Conservation (phyloP, 2,113 vertebrate species). For the Opisthocomus hoazin region DNA sequence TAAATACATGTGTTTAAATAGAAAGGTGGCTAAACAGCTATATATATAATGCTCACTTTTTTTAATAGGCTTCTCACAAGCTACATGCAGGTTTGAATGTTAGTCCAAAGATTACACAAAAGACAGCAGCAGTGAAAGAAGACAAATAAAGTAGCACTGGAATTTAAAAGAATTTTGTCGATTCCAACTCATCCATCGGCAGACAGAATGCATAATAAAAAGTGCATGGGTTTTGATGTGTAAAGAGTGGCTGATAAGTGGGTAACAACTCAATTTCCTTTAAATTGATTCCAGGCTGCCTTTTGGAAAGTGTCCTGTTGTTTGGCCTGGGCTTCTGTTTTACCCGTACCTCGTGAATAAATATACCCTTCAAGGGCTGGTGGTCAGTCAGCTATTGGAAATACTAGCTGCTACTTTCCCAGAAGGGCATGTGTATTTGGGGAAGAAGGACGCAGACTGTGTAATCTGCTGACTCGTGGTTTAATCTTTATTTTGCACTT, state of each 20-base stretch:
- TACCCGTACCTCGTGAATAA: not conserved
- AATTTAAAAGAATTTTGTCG: not conserved
- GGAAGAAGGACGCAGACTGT: conserved; percentile 2
- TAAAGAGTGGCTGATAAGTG: not conserved
- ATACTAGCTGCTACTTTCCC: not conserved
- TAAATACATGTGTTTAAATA: not conserved
- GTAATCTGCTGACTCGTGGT: conserved; percentile 64
- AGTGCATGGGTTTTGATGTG: not conserved
- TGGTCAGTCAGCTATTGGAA: not conserved
- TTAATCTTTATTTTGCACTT: conserved; percentile 72
- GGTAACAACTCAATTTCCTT: not conserved
- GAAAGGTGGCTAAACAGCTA: not conserved
- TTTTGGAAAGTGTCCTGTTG: not conserved
- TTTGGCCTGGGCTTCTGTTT: not conserved
- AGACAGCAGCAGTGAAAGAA: not conserved
- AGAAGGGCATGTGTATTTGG: conserved; percentile 46
- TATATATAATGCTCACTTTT: not conserved
- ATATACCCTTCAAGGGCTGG: not conserved
- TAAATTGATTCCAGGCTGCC: not conserved
- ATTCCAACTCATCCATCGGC: not conserved
- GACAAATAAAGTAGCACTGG: not conserved
- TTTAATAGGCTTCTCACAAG: not conserved
- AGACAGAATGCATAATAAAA: not conserved
- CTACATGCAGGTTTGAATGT: not conserved
- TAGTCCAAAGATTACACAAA: not conserved